Evolutionary conservation across 2,113 vertebrate genomes (phyloP).

Genomic region (Neodontobutis hainanensis): DNA sequence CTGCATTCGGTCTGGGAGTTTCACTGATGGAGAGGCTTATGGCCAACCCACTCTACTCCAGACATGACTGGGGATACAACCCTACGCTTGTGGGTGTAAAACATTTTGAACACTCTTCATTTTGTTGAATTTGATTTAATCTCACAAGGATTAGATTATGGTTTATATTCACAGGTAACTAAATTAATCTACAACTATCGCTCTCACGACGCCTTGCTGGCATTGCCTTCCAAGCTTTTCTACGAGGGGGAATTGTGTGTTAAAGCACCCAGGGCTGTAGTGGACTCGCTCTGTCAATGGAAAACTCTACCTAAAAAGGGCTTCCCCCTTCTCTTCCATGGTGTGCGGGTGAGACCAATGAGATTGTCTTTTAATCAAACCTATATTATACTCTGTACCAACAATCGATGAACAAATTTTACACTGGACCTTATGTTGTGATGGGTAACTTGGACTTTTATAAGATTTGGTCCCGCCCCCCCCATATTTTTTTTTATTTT

Average conservation of each 20-base stretch:
- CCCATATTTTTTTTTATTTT: not conserved
- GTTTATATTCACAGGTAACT: constrained; percentile 81
- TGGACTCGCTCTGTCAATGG: constrained; percentile 86
- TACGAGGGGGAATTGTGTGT: constrained; percentile 86
- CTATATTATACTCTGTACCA: too few relatives aligned
- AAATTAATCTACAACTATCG: constrained; percentile 95
- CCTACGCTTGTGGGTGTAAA: constrained; percentile 85
- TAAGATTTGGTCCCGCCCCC: not conserved
- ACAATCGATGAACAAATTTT: too few relatives aligned
- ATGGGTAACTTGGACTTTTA: not conserved
- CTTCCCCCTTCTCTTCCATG: constrained; percentile 93
- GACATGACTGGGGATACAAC: constrained; percentile 87
- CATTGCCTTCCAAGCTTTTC: constrained; percentile 89
- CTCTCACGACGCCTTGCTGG: constrained; percentile 86
- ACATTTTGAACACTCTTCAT: not conserved
- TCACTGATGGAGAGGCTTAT: constrained; percentile 92
- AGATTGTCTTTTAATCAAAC: not conserved
- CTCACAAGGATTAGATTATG: not conserved
- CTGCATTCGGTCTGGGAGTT: constrained; percentile 83
- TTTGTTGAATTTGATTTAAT: too few relatives aligned
- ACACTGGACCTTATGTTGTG: not conserved
- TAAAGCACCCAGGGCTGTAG: constrained; percentile 78
- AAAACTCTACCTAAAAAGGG: constrained; percentile 84
- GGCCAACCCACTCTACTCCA: constrained; percentile 80
- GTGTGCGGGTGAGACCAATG: constrained; percentile 82